Evolutionary conservation across 1,140 invertebrate species (phyloP), one percentile per base, ranked within the genome.

Genomic region (Drosophila mayri): DNA sequence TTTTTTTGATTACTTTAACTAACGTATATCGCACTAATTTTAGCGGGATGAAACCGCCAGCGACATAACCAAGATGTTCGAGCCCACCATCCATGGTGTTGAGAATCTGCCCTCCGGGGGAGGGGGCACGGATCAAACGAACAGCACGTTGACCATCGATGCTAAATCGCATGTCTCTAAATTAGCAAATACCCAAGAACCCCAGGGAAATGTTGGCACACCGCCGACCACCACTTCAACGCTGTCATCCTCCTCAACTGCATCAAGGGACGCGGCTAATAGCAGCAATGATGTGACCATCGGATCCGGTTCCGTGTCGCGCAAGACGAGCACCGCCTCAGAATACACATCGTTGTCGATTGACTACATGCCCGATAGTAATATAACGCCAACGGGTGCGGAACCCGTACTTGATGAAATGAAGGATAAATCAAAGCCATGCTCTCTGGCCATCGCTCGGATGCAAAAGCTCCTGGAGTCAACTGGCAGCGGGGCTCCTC

Each of bases 341-440:
- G 92, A 93, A 57, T 93, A 92, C 60, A 93, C 92, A 14, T 93
- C 92, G 4, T 37, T 93, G 8, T 74, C 91, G 6, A 94, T 93
- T 55, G 94, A 94, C 63, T 94, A 94, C 57, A 94, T 94, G 59
- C 94, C 94, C 3, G 94, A 94, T 61, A 93, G 93, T 47, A 94
- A 93, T 47, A 92, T 93, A 25, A 92, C 92, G 8, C 82, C 90
- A 32, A 90, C 81, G 3, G 86, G 86, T 40, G 73, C 83, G 28
- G 86, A 90, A 11, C 66, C 66, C 9, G 40, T 55, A 11, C 40
- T 84, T 18, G 84, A 90, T 18, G 70, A 67, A 5, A 28, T 14
- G 22, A 59, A 47, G 55, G 81, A 84, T 1, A 88, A 73, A 22
- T 54, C 80, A 2, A 81, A 72, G 43, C 59, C 85, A 47, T 72